Percentiles rank a stretch among this genome's conserved stretches.
Conservation (phyloP, 2,888 invertebrate species). For the Chrysomela aeneicollis region DNA sequence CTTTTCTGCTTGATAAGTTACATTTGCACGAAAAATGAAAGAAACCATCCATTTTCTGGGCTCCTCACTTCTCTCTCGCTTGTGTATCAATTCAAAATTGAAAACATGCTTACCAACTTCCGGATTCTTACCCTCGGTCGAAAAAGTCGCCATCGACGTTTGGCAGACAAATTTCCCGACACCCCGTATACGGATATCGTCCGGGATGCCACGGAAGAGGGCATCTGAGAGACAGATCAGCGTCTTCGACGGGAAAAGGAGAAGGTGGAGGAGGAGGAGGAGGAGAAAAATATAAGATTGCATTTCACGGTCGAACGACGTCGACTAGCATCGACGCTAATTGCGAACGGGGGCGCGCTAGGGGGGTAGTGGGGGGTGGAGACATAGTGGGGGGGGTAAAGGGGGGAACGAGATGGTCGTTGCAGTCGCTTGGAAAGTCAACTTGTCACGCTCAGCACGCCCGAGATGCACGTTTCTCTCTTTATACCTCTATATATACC, state of each 20-base stretch:
- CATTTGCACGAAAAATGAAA: too few species aligned
- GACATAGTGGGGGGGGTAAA: background rate
- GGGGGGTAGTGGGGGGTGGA: background rate
- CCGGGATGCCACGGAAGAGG: too few species aligned
- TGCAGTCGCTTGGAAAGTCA: constrained; percentile 34
- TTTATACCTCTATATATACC: background rate
- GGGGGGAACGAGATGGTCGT: constrained; percentile 15
- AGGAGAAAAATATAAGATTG: constrained; percentile 47
- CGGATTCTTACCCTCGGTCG: too few species aligned
- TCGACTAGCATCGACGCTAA: constrained; percentile 56
- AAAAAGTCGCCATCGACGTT: too few species aligned
- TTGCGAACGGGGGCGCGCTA: constrained; percentile 43
- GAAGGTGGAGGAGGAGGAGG: constrained; percentile 39
- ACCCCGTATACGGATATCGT: too few species aligned
- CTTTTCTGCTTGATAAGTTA: too few species aligned
- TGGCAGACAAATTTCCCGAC: too few species aligned
- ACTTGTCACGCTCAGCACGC: constrained; percentile 40
- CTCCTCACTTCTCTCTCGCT: too few species aligned
- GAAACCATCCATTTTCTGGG: too few species aligned
- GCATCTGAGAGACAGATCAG: background rate
- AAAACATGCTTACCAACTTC: too few species aligned
- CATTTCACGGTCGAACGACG: constrained; percentile 58
- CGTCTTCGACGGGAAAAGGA: constrained; percentile 11
- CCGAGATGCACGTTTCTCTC: constrained; percentile 36
- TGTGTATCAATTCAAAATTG: too few species aligned